phyloP scores from a whole-genome alignment of 2,888 invertebrate species.

The Nomada ruficornis region DNA sequence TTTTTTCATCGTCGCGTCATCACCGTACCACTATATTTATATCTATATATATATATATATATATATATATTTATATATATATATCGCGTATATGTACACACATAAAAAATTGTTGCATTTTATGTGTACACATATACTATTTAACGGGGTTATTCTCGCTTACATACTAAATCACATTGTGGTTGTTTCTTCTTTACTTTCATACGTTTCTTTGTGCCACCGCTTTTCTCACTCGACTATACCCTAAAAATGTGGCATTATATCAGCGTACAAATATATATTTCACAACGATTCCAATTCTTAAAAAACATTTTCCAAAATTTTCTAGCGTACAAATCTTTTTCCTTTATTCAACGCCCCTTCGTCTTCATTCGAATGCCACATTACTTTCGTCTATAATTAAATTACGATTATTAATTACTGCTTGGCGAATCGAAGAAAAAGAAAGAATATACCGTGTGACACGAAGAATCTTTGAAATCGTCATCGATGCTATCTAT shows the following conservation, averaged over 20 bases:
- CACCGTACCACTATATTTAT: constrained; percentile 66
- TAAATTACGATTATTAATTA: too few species aligned
- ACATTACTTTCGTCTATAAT: too few species aligned
- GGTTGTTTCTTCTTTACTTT: constrained; percentile 79
- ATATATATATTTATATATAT: constrained; percentile 10
- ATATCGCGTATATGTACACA: background rate
- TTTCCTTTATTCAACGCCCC: background rate
- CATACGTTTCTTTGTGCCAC: constrained; percentile 80
- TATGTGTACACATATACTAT: constrained; percentile 29
- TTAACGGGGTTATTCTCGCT: constrained; percentile 78
- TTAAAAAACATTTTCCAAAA: background rate
- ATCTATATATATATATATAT: constrained; percentile 3
- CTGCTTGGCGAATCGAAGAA: too few species aligned
- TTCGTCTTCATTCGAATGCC: too few species aligned
- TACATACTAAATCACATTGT: constrained; percentile 83
- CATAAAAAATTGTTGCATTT: background rate
- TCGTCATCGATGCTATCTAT: background rate
- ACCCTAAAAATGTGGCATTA: constrained; percentile 23
- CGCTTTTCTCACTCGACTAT: constrained; percentile 43
- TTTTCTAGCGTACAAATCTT: background rate
- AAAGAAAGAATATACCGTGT: background rate
- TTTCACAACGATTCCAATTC: constrained; percentile 1
- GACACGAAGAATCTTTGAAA: constrained; percentile 8
- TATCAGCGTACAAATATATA: background rate
- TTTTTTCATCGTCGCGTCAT: constrained; percentile 64